Evolutionary conservation across 2,113 vertebrate species (phyloP).

Genomic region (Lophochroa leadbeateri): DNA sequence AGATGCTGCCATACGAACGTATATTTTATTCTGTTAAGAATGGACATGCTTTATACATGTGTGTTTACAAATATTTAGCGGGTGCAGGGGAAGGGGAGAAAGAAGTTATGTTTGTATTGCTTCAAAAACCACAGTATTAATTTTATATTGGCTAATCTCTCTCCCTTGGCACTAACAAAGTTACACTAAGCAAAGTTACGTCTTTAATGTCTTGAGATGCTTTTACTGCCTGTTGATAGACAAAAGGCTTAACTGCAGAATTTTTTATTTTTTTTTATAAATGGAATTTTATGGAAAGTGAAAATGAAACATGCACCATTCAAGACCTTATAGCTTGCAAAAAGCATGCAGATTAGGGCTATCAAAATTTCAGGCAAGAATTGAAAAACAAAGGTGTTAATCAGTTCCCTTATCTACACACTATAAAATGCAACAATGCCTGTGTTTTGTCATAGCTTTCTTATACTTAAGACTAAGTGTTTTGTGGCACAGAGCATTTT

Average conservation of each 20-base stretch:
- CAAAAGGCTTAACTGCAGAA: background rate
- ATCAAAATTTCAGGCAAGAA: background rate
- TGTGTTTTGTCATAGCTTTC: background rate
- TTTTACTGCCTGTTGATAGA: background rate
- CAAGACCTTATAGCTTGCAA: background rate
- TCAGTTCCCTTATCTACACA: background rate
- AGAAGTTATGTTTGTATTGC: background rate
- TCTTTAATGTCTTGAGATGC: background rate
- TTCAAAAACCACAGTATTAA: background rate
- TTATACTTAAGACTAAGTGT: background rate
- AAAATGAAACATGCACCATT: background rate
- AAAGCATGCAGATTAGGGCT: background rate
- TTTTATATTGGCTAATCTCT: slow-evolving; percentile 10
- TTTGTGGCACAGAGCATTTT: background rate
- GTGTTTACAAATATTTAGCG: background rate
- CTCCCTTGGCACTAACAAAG: background rate
- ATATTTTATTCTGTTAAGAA: background rate
- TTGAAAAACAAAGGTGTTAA: background rate
- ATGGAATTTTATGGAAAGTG: background rate
- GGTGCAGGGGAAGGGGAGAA: background rate
- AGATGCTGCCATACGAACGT: background rate
- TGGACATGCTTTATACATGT: background rate
- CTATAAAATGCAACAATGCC: background rate
- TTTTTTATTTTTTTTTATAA: background rate
- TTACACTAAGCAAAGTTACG: background rate